Evolutionary conservation across 2,113 vertebrate species (phyloP), one percentile per base, ranked within the genome.

Genomic region (Benitochromis conjunctus): DNA sequence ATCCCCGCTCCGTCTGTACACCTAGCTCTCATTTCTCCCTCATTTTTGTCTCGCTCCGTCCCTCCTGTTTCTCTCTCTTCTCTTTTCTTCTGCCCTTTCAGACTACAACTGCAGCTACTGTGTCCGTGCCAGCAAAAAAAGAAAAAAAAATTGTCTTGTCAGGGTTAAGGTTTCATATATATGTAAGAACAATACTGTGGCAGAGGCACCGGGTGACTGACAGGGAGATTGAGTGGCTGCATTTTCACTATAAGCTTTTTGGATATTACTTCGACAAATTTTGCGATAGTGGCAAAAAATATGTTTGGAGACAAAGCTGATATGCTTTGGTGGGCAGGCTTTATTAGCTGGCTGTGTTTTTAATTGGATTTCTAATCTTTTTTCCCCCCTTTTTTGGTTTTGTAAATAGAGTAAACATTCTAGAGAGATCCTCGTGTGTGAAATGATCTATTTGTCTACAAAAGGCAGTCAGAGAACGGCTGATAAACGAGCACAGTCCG

Each of bases 91-190:
- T 89, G 85, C 81, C 66, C 76, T 78, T 92, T 90, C 81, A 51
- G 46, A 87, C 74, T 41, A 90, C 46, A 84, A 84, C 80, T 79
- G 82, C 76, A 62, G 43, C 80, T 71, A 85, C 86, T 89, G 87
- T 92, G 82, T 51, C 5, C 1, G 26, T 82, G 89, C 86, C 86
- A 90, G 86, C 18, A 51, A 46, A 48, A 26, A 38, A 24, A 66
- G 5, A 51, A 14, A 29, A 24, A 56, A 5, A 57, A 56, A 54
- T 14, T 19, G 26, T 86, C 62, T 87, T 81, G 71, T 88, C 46
- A 8, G 64, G 84, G 84, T 87, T 89, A 86, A 89, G 91, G 88
- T 92, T 93, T 90, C 58, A 80, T 82, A 81, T 88, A 83, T 84
- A 74, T 74, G 80, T 88, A 88, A 84, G 80, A 77, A 80, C 80